Evolutionary conservation across 2,113 vertebrate genomes (phyloP), one percentile per base, ranked within the genome.

Genomic region (Lepisosteus osseus): DNA sequence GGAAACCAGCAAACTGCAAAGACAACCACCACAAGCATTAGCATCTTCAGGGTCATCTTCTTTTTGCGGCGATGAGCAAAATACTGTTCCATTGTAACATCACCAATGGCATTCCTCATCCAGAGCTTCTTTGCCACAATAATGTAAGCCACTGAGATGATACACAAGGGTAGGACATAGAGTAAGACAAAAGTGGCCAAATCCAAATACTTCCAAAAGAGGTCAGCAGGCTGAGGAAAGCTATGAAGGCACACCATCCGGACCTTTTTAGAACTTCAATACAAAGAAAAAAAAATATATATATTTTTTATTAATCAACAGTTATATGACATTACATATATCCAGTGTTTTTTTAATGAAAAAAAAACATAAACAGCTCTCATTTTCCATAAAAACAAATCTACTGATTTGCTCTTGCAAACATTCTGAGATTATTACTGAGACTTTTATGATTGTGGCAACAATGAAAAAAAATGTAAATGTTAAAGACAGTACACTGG

Each of bases 151-250:
- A 88, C 29, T 6, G 88, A 88, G 75, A 92, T 90, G 44, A 94
- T 90, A 43, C 85, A 73, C 80, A 94, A 78, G 0, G 91, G 92
- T 55, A 94, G 79, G 7, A 92, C 81, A 1, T 93, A 94, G 56
- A 93, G 78, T 13, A 94, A 85, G 14, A 91, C 78, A 74, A 94
- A 93, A 0, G 90, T 92, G 56, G 87, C 79, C 76, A 94, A 74
- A 74, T 94, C 90, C 76, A 94, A 72, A 74, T 92, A 93, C 77
- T 94, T 93, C 92, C 92, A 92, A 57, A 88, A 92, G 12, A 92
- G 85, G 42, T 94, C 89, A 11, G 89, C 88, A 6, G 90, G 91
- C 67, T 86, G 83, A 42, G 91, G 92, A 70, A 94, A 94, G 76
- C 81, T 89, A 67, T 89, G 87, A 4, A 94, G 86, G 73, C 91